These are phyloP conservation scores for Stomatorhinus ivindoensis DNA, from an alignment of 2,113 vertebrate species.

Conservation along the genomic window DNA sequence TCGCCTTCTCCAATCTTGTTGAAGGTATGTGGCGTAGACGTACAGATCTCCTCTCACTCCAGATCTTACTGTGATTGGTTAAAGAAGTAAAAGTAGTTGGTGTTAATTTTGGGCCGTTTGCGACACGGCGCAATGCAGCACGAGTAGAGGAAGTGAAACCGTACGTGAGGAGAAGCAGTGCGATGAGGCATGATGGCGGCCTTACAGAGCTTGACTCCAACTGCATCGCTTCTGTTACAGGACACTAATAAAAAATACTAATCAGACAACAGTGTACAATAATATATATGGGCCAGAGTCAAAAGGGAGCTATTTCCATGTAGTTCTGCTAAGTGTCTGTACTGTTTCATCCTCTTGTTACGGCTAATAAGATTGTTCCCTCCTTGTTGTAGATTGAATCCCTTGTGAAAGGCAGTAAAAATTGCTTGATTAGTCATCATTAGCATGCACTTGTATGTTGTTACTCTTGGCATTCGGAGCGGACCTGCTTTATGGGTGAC, in stretches of 20 bases:
- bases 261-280: neutral
- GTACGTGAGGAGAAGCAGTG: neutral
- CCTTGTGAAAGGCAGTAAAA: neutral
- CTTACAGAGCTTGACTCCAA: neutral
- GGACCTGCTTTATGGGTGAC: neutral
- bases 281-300: neutral
- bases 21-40: neutral
- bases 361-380: neutral
- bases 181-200: neutral
- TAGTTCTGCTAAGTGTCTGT: neutral
- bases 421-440: neutral
- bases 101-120: neutral
- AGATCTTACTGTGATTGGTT: neutral
- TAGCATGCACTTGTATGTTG: neutral
- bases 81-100: neutral
- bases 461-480: neutral
- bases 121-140: no score
- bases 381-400: neutral
- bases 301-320: neutral
- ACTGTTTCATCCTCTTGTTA: neutral
- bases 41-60: slow-evolving; percentile 7
- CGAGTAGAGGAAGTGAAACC: neutral
- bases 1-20: slow-evolving; percentile 28
- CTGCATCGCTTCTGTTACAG: neutral
- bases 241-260: neutral